Evolutionary conservation across 2,888 invertebrate genomes (phyloP), one percentile per base, ranked within the genome.

Genomic region (Eupithecia subumbrata): DNA sequence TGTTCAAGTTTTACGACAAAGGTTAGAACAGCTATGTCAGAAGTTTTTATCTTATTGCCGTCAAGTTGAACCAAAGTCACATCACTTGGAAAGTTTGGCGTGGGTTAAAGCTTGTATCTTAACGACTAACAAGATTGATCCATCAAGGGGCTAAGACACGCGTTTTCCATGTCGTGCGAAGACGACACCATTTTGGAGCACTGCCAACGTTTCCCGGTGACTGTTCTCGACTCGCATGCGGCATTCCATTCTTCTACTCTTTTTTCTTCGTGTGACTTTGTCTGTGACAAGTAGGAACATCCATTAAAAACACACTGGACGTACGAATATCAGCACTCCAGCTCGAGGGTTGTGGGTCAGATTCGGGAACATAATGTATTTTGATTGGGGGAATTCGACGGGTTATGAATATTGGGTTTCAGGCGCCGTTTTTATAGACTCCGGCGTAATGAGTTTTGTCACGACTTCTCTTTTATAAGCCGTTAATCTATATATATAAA

Each of bases 361-460:
- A 76, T 71, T 76, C 76, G 72, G 80, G 76, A 82, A 82, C 80
- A 81, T 83, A 80, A 83, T 78, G 78, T 83, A 80, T 82, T 85
- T 81, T 84, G 84, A 84, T 86, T 83, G 82, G 83, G 82, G 79
- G 72, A 81, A 80, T 81, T 82, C 81, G 76, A 82, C 83, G 75
- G 79, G 79, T 83, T 83, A 72, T 80, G 82, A 82, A 84, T 83
- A 83, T 82, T 77, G 72, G 48, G 25, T 43, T 22, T 66, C 56
- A 8, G 71, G 80, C 77, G 12, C 68, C 76, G 76, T 82, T 83
- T 84, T 82, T 80, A 82, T 75, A 70, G 74, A 63, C 67, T 75
- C 30, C 52, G 5, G 22, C 69, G 73, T 82, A 82, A 85, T 82
- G 81, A 84, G 81, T 81, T 84, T 74, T 80, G 78, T 80, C 83